Conservation (phyloP, 2,113 vertebrate species). For the Boleophthalmus pectinirostris region DNA sequence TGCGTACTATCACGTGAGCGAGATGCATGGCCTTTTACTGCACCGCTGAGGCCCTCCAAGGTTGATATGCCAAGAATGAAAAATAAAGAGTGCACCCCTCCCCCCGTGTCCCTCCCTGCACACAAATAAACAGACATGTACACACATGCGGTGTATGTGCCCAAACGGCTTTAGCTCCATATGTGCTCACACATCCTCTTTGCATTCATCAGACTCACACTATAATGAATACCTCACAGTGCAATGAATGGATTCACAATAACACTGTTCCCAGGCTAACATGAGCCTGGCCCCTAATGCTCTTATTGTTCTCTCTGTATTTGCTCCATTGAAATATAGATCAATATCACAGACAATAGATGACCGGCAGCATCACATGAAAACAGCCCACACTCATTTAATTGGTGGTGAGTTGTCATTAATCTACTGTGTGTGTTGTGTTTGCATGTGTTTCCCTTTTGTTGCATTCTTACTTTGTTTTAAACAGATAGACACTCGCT, state of each 20-base stretch:
- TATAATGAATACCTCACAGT: constrained; percentile 55
- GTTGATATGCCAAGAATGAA: constrained; percentile 65
- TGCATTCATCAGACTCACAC: constrained; percentile 51
- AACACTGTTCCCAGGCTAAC: constrained; percentile 52
- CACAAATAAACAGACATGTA: constrained; percentile 34
- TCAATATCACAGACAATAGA: constrained; percentile 66
- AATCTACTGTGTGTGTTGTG: constrained; percentile 51
- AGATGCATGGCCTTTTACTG: constrained; percentile 63
- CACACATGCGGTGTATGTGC: constrained; percentile 23
- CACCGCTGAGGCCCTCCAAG: constrained; percentile 50
- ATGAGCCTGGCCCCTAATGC: constrained; percentile 35
- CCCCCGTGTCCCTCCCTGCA: constrained; percentile 29
- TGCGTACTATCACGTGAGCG: constrained; percentile 38
- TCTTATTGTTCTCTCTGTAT: constrained; percentile 54
- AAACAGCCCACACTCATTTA: constrained; percentile 54
- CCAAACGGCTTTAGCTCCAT: constrained; percentile 40
- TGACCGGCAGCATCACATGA: constrained; percentile 57
- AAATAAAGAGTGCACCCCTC: constrained; percentile 52
- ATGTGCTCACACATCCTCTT: constrained; percentile 47
- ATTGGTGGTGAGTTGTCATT: constrained; percentile 58
- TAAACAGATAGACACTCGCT: constrained; percentile 26
- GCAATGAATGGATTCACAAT: constrained; percentile 63
- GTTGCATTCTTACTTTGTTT: constrained; percentile 51
- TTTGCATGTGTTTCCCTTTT: constrained; percentile 15
- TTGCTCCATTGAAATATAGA: constrained; percentile 57